Evolutionary conservation across 1,140 invertebrate species (phyloP), one percentile per base, ranked within the genome.

Genomic region (Drosophila ananassae): DNA sequence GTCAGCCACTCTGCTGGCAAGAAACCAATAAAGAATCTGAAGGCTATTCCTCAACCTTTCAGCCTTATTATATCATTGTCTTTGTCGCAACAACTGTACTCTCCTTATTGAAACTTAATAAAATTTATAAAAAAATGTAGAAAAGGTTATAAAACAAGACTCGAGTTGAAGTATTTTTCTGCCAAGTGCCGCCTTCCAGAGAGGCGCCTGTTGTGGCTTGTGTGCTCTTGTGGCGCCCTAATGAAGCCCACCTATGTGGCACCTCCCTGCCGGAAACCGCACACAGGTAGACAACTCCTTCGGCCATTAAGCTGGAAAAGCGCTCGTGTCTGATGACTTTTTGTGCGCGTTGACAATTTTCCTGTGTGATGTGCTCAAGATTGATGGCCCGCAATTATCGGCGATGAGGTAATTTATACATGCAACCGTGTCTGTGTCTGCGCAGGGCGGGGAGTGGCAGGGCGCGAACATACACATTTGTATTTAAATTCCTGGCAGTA

Each of bases 331-430:
- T 79, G 74, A 66, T 77, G 75, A 77, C 74, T 89, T 87, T 87
- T 87, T 89, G 83, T 60, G 60, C 76, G 83, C 83, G 83, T 89
- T 87, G 83, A 87, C 83, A 87, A 89, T 89, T 89, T 89, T 79
- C 46, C 39, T 71, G 82, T 64, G 79, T 77, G 83, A 89, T 87
- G 83, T 83, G 83, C 76, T 67, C 75, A 89, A 87, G 83, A 87
- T 87, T 87, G 83, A 87, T 87, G 83, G 79, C 79, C 71, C 77
- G 83, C 83, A 87, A 87, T 87, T 87, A 87, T 87, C 83, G 83
- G 76, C 79, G 61, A 80, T 89, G 77, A 81, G 80, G 82, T 87
- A 87, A 87, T 87, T 87, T 87, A 87, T 87, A 87, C 62, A 89
- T 63, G 71, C 69, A 81, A 74, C 62, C 76, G 75, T 46, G 21